Evolutionary conservation across 1,140 invertebrate species (phyloP).

Genomic region (Nymphalis io): DNA sequence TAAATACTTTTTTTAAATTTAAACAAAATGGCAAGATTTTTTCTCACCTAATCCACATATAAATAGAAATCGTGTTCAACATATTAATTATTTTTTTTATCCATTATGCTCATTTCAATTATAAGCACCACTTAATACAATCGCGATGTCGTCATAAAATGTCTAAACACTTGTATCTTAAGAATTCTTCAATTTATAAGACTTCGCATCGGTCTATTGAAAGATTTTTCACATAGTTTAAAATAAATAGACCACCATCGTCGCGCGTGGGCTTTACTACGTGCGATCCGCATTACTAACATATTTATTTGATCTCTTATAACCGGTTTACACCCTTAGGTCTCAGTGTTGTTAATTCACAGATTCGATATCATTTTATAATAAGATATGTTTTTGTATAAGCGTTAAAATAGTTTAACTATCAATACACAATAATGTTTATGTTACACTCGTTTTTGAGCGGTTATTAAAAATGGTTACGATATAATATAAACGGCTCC

Average conservation of each 20-base stretch:
- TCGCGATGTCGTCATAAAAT: not conserved
- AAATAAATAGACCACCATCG: constrained; percentile 57
- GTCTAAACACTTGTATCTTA: not conserved
- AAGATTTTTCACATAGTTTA: constrained; percentile 44
- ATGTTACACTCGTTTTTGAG: too few relatives aligned
- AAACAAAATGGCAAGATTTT: too few relatives aligned
- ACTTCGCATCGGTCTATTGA: constrained; percentile 17
- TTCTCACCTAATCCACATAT: too few relatives aligned
- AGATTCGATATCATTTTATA: not conserved
- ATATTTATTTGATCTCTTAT: constrained; percentile 42
- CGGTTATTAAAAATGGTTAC: not conserved
- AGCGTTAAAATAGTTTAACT: not conserved
- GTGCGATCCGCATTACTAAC: constrained; percentile 37
- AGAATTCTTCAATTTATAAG: not conserved
- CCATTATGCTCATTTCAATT: not conserved
- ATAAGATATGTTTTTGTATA: too few relatives aligned
- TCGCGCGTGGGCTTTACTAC: constrained; percentile 42
- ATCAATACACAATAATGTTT: not conserved
- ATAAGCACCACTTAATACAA: not conserved
- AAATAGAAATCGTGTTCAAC: too few relatives aligned
- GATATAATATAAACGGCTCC: constrained; percentile 6
- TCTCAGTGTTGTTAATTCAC: not conserved
- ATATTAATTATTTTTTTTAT: too few relatives aligned
- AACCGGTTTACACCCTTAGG: constrained; percentile 9
- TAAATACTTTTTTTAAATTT: too few relatives aligned